Conservation (phyloP, 2,888 invertebrate species). For the Trissonchulus latispiculum region DNA sequence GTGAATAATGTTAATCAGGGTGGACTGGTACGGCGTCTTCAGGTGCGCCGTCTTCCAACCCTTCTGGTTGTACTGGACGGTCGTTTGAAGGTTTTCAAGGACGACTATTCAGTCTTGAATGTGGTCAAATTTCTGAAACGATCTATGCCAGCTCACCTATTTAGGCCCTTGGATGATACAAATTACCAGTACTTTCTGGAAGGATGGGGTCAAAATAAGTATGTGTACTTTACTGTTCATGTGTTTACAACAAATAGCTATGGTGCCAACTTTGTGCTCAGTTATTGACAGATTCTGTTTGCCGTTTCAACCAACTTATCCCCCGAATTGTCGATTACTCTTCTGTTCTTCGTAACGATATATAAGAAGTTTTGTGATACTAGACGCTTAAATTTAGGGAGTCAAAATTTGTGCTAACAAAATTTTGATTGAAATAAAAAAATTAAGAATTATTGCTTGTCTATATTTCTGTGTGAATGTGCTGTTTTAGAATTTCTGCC, state of each 20-base stretch:
- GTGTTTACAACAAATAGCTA: too few species aligned
- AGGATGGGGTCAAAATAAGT: background rate
- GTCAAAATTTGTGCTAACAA: background rate
- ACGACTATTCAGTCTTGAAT: background rate
- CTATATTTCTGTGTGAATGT: too few species aligned
- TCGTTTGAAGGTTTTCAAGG: constrained; percentile 33
- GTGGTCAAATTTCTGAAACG: background rate
- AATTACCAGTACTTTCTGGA: background rate
- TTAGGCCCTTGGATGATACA: background rate
- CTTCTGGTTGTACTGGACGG: constrained; percentile 47
- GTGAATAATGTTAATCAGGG: constrained; percentile 46
- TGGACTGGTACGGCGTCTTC: constrained; percentile 43
- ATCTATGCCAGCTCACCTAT: background rate
- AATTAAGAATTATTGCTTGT: background rate
- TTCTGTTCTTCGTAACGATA: too few species aligned
- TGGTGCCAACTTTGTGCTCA: too few species aligned
- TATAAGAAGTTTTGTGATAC: too few species aligned
- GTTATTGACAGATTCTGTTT: too few species aligned
- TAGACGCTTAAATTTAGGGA: too few species aligned
- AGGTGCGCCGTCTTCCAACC: constrained; percentile 44
- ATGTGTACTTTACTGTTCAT: too few species aligned
- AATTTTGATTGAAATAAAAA: background rate
- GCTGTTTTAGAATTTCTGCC: too few species aligned
- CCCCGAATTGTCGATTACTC: too few species aligned
- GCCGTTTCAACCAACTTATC: too few species aligned